Percentiles rank a stretch among this genome's conserved stretches.
phyloP scores from a whole-genome alignment of 2,797 vertebrate species.

The Petrocephalus schoutedeni region DNA sequence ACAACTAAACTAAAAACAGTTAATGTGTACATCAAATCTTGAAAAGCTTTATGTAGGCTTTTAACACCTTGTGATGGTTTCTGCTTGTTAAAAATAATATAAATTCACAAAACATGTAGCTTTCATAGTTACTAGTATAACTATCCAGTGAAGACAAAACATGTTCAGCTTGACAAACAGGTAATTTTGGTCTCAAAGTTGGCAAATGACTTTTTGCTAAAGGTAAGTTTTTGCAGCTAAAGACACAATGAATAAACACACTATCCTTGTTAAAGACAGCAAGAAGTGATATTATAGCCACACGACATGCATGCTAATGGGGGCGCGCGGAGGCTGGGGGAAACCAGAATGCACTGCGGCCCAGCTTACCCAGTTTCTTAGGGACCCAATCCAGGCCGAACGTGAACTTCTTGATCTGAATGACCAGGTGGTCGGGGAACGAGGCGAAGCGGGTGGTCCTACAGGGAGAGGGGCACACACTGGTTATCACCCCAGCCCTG shows the following conservation, averaged over 20 bases:
- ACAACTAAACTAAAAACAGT: neutral
- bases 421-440: conserved; percentile 95
- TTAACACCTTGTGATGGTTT: neutral
- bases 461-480: conserved; percentile 36
- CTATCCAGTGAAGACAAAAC: neutral
- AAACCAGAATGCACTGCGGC: neutral
- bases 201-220: neutral
- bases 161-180: neutral
- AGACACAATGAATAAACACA: neutral
- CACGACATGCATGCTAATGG: neutral
- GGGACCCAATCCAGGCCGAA: conserved; percentile 98
- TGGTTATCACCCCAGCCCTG: neutral
- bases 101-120: neutral
- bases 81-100: neutral
- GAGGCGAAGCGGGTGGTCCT: conserved; percentile 98
- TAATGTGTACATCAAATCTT: neutral
- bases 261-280: neutral
- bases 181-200: neutral
- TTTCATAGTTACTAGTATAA: neutral
- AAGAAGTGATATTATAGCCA: neutral
- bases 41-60: neutral
- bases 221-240: neutral
- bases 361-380: conserved; percentile 88
- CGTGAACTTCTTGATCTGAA: conserved; percentile 99
- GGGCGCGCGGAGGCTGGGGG: neutral